Evolutionary conservation across 2,797 vertebrate genomes (phyloP).

Genomic region (Eleutherodactylus coqui): DNA sequence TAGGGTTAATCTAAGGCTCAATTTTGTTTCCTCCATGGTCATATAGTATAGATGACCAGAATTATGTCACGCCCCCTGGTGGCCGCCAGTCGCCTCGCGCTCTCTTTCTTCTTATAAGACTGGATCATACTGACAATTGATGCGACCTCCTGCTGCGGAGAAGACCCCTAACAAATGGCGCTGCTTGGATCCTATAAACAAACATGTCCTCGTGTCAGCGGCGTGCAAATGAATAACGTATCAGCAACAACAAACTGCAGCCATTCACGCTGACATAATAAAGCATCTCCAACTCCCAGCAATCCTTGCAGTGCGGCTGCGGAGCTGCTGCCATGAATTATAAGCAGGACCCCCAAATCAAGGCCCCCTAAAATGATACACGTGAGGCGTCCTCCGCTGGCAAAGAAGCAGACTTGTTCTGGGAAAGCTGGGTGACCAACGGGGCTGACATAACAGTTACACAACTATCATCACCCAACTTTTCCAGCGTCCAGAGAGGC

Average conservation of each 20-base stretch:
- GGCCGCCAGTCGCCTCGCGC: conserved; percentile 21
- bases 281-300: background rate
- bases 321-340: background rate
- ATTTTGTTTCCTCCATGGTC: too few relatives aligned
- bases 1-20: background rate
- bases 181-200: conserved; percentile 34
- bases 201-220: conserved; percentile 29
- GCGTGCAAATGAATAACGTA: conserved; percentile 22
- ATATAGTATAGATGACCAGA: too few relatives aligned
- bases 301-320: background rate
- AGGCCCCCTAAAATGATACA: background rate
- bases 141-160: conserved; percentile 18
- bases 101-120: background rate
- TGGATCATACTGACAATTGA: conserved; percentile 30
- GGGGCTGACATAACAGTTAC: too few relatives aligned
- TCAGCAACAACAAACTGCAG: background rate
- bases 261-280: too few relatives aligned
- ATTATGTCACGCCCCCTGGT: conserved; percentile 68
- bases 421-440: too few relatives aligned
- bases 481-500: too few relatives aligned
- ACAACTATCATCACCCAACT: too few relatives aligned
- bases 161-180: conserved; percentile 40
- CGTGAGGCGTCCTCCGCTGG: too few relatives aligned
- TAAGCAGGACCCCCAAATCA: background rate
- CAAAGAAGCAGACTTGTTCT: too few relatives aligned